These are phyloP conservation scores for Lepisosteus oculatus DNA, from an alignment of 2,113 vertebrate genomes.

Conservation along the genomic window DNA sequence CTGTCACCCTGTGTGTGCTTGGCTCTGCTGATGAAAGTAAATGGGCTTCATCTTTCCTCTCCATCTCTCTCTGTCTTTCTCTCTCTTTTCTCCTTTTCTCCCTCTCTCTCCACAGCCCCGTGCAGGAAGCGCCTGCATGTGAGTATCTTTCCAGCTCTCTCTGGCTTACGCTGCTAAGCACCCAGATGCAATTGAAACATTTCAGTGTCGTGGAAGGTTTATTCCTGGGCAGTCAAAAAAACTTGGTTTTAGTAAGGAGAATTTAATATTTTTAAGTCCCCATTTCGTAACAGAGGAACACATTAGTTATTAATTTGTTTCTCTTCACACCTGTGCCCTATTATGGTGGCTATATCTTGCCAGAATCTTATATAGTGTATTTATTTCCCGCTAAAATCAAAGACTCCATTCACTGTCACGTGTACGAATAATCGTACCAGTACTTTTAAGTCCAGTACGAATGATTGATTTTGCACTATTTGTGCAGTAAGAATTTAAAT, in stretches of 20 bases:
- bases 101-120: conserved; percentile 65
- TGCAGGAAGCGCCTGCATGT: conserved; percentile 69
- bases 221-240: neutral
- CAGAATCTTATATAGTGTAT: neutral
- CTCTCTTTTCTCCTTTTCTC: conserved; percentile 43
- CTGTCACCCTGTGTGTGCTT: conserved; percentile 26
- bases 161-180: neutral
- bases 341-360: neutral
- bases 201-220: neutral
- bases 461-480: no score
- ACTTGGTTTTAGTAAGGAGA: neutral
- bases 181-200: neutral
- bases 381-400: no score
- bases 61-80: conserved; percentile 2
- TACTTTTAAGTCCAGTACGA: no score
- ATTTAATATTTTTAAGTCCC: neutral
- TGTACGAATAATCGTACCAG: no score
- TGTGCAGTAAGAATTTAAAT: no score
- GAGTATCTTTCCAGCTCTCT: conserved; percentile 55
- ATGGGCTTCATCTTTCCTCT: conserved; percentile 47
- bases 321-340: neutral
- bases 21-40: conserved; percentile 36
- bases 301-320: neutral
- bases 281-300: neutral
- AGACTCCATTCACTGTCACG: no score